Evolutionary conservation across 2,888 invertebrate genomes (phyloP).

Genomic region (Lymantria monacha): DNA sequence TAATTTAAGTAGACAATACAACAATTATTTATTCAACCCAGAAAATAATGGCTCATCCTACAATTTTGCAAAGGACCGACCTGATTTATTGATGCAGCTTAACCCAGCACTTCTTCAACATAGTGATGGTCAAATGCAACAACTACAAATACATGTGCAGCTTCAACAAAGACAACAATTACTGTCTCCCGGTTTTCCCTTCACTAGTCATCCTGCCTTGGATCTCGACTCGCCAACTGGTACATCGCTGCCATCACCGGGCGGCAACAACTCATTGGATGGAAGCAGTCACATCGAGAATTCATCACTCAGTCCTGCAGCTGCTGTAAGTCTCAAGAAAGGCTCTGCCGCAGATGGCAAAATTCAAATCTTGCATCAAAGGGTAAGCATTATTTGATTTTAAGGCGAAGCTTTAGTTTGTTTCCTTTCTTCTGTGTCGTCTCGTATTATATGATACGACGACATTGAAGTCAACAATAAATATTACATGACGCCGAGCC

Average conservation of each 20-base stretch:
- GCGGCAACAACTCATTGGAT: constrained; percentile 87
- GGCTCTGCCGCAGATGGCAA: constrained; percentile 83
- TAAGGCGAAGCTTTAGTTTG: constrained; percentile 80
- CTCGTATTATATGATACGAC: constrained; percentile 34
- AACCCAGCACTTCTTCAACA: constrained; percentile 80
- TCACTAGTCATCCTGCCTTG: constrained; percentile 85
- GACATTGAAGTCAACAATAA: constrained; percentile 57
- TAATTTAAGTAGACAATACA: constrained; percentile 82
- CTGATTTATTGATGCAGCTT: constrained; percentile 82
- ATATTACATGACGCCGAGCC: constrained; percentile 73
- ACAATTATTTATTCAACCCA: constrained; percentile 75
- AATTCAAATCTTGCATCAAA: constrained; percentile 89
- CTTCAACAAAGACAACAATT: constrained; percentile 85
- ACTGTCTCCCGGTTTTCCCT: constrained; percentile 83
- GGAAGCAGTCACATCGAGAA: constrained; percentile 82
- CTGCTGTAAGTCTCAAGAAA: constrained; percentile 86
- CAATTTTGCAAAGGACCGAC: constrained; percentile 83
- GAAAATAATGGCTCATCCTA: constrained; percentile 79
- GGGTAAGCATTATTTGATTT: constrained; percentile 89
- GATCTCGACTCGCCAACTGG: constrained; percentile 89
- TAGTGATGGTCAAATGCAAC: constrained; percentile 84
- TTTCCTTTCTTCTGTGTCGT: constrained; percentile 63
- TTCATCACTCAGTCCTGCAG: constrained; percentile 84
- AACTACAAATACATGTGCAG: constrained; percentile 87
- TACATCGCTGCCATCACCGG: constrained; percentile 91